Evolutionary conservation across 2,797 vertebrate species (phyloP), one percentile per base, ranked within the genome.

Genomic region (Orientallactaga sibirica): DNA sequence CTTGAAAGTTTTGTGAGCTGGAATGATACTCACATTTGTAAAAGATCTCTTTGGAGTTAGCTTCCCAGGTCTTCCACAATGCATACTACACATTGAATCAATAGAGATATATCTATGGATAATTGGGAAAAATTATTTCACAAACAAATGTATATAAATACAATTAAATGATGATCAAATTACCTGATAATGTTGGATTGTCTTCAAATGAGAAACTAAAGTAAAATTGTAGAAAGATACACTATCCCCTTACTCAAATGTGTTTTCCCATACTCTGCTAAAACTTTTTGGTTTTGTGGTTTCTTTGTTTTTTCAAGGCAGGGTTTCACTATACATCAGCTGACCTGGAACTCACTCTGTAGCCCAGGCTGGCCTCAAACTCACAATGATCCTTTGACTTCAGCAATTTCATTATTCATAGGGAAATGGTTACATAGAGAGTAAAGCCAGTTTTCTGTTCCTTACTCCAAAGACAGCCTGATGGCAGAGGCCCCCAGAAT

Each of bases 391-490:
- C 55, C 14, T 58, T 16, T 58, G 55, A 58, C 55, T 16, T 58
- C 16, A 58, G 55, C 33, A 37, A 37, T 37, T 37, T 37, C 33
- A 37, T 37, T 37, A 37, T 37, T 37, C 33, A 37, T 37, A 29
- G 85, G 33, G 33, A 74, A 96, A 48, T 22, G 64, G 70, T 94
- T 71, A 70, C 62, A 88, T 4, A 77, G 55, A 88, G 25, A 24
- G 12, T 55, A 15, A 94, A 90, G 20, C 73, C 64, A 88, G 61
- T 25, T 78, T 94, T 95, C 68, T 92, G n/a, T n/a, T 86, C n/a
- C 11, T n/a, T 78, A 15, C 10, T 48, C 83, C 20, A 43, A 94
- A 78, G 64, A 68, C 78, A 96, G 75, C 41, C 7, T 25, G 22
- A 92, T 88, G 90, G 52, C 74, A 88, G 25, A 84, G 68, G 24